These are phyloP conservation scores for Campylorhamphus procurvoides DNA, from an alignment of 2,113 vertebrate genomes.

Conservation along the genomic window DNA sequence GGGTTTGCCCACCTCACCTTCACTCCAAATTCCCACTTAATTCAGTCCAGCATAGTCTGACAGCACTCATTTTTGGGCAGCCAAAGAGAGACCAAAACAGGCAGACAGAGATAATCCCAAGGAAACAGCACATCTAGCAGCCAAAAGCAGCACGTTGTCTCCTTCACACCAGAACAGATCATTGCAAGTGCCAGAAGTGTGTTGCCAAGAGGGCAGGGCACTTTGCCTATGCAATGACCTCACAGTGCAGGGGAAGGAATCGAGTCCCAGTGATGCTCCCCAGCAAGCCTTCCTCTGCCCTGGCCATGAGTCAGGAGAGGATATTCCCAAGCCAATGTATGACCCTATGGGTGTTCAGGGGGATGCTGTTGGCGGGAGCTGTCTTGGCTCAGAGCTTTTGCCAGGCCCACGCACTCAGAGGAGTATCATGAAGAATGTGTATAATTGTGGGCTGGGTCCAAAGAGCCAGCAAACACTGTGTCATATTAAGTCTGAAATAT, in stretches of 20 bases:
- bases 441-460: not conserved
- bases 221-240: not conserved
- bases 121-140: not conserved
- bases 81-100: not conserved
- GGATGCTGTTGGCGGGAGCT: not conserved
- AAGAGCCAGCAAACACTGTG: conserved; percentile 14
- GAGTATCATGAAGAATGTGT: not conserved
- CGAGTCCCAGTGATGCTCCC: not conserved
- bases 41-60: not conserved
- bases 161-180: not conserved
- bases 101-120: not conserved
- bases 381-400: not conserved
- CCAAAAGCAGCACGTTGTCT: not conserved
- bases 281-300: not conserved
- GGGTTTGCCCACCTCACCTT: not conserved
- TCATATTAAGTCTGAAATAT: not conserved
- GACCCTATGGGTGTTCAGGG: not conserved
- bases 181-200: not conserved
- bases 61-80: not conserved
- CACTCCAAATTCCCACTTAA: not conserved
- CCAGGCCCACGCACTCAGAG: not conserved
- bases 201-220: not conserved
- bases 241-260: not conserved
- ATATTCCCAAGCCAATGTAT: fast-evolving
- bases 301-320: not conserved